phyloP scores from a whole-genome alignment of 2,113 vertebrate species.

The Pygoscelis antarcticus region DNA sequence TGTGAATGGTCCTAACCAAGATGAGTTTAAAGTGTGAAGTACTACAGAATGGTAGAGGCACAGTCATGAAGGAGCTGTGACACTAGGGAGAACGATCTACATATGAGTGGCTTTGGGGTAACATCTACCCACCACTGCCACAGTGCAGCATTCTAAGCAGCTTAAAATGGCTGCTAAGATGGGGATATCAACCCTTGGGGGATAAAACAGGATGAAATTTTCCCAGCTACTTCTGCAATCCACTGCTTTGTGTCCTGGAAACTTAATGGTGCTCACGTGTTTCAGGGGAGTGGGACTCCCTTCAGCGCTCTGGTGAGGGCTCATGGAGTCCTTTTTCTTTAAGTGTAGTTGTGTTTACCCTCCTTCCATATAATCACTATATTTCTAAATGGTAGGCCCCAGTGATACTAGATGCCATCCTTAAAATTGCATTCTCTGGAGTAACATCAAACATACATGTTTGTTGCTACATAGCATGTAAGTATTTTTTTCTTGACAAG shows the following conservation, averaged over 20 bases:
- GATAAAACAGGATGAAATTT: neutral
- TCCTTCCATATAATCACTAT: neutral
- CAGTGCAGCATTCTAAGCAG: neutral
- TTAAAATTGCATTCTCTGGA: neutral
- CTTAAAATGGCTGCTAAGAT: neutral
- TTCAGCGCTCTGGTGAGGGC: neutral
- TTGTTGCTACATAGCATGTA: neutral
- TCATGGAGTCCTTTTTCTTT: neutral
- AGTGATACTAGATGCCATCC: neutral
- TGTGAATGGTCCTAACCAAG: neutral
- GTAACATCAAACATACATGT: neutral
- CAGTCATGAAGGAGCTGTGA: neutral
- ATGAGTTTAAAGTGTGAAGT: neutral
- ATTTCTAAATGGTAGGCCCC: neutral
- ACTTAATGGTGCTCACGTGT: rapidly evolving
- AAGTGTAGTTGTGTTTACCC: neutral
- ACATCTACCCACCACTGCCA: neutral
- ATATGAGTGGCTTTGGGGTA: neutral
- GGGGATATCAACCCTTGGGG: neutral
- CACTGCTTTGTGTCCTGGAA: neutral
- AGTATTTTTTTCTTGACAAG: neutral
- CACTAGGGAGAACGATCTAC: neutral
- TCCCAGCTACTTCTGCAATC: neutral
- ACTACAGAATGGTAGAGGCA: neutral
- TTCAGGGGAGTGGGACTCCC: neutral